phyloP scores from a whole-genome alignment of 1,140 invertebrate genomes.

The Sarcophaga bullata region DNA sequence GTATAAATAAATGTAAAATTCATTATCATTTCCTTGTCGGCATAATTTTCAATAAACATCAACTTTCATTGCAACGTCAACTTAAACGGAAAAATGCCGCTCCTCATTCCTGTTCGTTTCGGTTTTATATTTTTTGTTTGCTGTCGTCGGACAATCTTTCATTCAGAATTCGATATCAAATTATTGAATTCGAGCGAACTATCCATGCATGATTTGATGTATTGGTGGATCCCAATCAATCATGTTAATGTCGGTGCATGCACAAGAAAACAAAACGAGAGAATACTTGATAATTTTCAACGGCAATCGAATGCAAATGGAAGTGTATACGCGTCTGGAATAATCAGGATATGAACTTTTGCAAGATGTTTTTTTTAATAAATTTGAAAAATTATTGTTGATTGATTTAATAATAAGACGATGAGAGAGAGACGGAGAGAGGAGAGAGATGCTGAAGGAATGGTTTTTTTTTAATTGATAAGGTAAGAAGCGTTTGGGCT shows the following conservation, averaged over 20 bases:
- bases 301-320: neutral
- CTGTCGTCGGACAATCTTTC: neutral
- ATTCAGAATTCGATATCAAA: neutral
- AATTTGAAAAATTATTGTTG: too few relatives aligned
- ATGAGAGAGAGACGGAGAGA: too few relatives aligned
- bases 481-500: too few relatives aligned
- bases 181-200: neutral
- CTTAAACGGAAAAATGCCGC: neutral
- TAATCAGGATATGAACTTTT: too few relatives aligned
- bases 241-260: neutral
- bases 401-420: too few relatives aligned
- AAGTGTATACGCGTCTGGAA: too few relatives aligned
- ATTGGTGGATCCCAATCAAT: neutral
- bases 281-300: neutral
- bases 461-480: too few relatives aligned
- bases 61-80: neutral
- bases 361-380: too few relatives aligned
- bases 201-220: neutral
- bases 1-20: neutral
- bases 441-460: too few relatives aligned
- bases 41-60: neutral
- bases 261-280: neutral
- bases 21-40: neutral
- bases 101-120: neutral
- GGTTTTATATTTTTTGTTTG: too few relatives aligned